A percentile compares a stretch with the other conserved stretches of the same genome.
Conservation (phyloP, 1,140 invertebrate genomes). For the Acromyrmex echinatior region DNA sequence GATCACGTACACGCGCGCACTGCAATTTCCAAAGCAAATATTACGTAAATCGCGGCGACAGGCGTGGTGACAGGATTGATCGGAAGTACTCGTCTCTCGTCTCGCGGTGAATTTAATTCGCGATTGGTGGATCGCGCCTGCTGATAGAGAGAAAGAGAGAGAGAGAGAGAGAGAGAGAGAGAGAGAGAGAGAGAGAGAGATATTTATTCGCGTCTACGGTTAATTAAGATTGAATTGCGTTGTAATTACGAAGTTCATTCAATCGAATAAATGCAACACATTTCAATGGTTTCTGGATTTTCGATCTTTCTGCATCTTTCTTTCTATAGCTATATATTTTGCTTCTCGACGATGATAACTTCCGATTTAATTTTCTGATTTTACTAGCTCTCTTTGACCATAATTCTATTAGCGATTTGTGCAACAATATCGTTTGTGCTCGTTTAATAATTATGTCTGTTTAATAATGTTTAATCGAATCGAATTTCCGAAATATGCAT, state of each 20-base stretch:
- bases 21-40: slow-evolving; percentile 66
- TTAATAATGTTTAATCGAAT: neutral
- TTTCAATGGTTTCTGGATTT: neutral
- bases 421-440: neutral
- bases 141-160: slow-evolving; percentile 47
- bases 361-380: neutral
- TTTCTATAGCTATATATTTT: neutral
- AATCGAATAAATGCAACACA: slow-evolving; percentile 6
- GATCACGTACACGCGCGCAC: slow-evolving; percentile 16
- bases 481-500: neutral
- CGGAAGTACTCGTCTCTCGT: slow-evolving; percentile 32
- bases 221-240: slow-evolving; percentile 76
- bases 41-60: slow-evolving; percentile 30
- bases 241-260: slow-evolving; percentile 50
- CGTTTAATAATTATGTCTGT: neutral
- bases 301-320: neutral
- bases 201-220: slow-evolving; percentile 56
- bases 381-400: neutral
- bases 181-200: neutral
- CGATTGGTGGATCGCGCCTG: slow-evolving; percentile 47
- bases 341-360: neutral
- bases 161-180: neutral
- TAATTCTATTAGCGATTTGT: neutral
- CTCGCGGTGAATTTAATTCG: slow-evolving; percentile 40
- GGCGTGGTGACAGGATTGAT: slow-evolving; percentile 50